These are phyloP conservation scores for Arbacia lixula DNA, from an alignment of 53 echinoderm and acorn worm genomes.

Conservation along the genomic window DNA sequence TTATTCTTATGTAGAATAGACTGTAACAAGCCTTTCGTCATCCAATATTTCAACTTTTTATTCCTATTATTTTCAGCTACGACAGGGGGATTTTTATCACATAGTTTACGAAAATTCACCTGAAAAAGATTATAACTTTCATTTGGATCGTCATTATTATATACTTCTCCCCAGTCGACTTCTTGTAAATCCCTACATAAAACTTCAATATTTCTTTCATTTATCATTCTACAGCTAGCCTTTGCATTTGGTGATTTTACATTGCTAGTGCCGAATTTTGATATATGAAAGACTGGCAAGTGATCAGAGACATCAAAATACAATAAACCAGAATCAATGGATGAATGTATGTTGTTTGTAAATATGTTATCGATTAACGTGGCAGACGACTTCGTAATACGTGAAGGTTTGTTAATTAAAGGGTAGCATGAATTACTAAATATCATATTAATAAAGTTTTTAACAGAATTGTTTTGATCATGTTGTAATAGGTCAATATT, in stretches of 20 bases:
- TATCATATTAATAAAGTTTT: not conserved
- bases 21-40: not conserved
- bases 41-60: slow-evolving; percentile 11
- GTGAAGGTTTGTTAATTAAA: slow-evolving; percentile 15
- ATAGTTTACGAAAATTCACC: not conserved
- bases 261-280: not conserved
- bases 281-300: slow-evolving; percentile 5
- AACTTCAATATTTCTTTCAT: slow-evolving; percentile 4
- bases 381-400: slow-evolving; percentile 18
- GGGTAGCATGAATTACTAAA: slow-evolving; percentile 2
- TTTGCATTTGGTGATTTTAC: not conserved
- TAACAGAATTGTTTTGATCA: slow-evolving; percentile 5
- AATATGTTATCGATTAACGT: slow-evolving; percentile 4
- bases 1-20: slow-evolving; percentile 2
- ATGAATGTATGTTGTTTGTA: slow-evolving; percentile 5
- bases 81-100: not conserved
- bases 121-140: slow-evolving; percentile 7
- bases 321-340: not conserved
- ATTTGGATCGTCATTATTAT: not conserved
- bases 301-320: slow-evolving; percentile 19
- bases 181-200: slow-evolving; percentile 1
- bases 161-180: not conserved
- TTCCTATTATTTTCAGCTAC: not conserved
- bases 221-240: not conserved
- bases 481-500: slow-evolving; percentile 4